Base-by-base conservation (phyloP, 2,888 invertebrate genomes). In the Philonicus albiceps region DNA sequence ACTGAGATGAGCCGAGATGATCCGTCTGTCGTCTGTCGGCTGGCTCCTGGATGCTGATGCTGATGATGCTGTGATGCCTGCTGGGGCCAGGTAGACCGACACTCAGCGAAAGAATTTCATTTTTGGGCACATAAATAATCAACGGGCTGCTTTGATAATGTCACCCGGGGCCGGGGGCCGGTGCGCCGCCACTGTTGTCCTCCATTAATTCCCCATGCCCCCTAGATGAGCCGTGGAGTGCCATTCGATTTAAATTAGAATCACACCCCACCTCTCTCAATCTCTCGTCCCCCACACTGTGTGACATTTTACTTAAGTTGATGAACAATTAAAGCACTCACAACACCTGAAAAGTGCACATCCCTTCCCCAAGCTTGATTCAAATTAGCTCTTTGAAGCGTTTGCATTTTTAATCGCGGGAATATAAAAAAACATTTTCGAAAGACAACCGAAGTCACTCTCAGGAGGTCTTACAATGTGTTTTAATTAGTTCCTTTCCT, bases 251-350 rank as follows among this genome's bases (percentile, higher is more conserved):
- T 83, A 83, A 83, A 83, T 83, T 64, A 83, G 37, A 83, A 83
- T n/a, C 31, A n/a, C 83, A 37, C 22, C 64, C 64, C 37, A 22
- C 37, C n/a, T n/a, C n/a, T n/a, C n/a, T n/a, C n/a, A n/a, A n/a
- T n/a, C n/a, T n/a, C n/a, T 22, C 30, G n/a, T 19, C 31, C 6
- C 83, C 2, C 64, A 83, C 64, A 83, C 19, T n/a, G 72, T 83
- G 72, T 64, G 64, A 64, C 83, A 83, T 30, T 53, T 81, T 81
- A 81, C 83, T 83, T 83, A 83, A 72, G 64, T 40, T 83, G 64
- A 83, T 83, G 83, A 83, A 64, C 83, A 83, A 83, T 83, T 83
- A 83, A 64, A 83, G 55, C 31, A 53, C 49, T 80, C 31, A 30
- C n/a, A 27, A 80, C 64, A 11, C 19, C 19, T 64, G 19, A 13